Evolutionary conservation across 2,113 vertebrate species (phyloP).

Genomic region (Lonchura striata): DNA sequence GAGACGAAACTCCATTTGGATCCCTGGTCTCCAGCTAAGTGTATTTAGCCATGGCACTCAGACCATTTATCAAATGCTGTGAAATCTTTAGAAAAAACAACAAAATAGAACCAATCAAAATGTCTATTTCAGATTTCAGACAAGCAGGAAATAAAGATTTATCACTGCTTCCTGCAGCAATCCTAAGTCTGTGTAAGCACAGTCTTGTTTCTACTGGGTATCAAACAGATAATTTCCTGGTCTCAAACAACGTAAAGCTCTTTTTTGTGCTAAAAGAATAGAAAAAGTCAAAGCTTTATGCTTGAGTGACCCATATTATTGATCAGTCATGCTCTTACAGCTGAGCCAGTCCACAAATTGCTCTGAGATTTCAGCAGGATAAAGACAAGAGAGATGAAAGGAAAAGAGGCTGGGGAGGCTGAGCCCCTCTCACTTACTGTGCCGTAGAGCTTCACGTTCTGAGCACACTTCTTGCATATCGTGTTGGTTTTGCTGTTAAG

Average conservation of each 20-base stretch:
- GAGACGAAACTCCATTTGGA: not conserved
- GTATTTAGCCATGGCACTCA: not conserved
- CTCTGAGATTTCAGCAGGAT: not conserved
- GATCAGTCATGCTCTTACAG: not conserved
- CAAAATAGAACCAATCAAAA: not conserved
- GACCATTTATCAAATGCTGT: not conserved
- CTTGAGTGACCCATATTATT: not conserved
- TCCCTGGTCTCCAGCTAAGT: not conserved
- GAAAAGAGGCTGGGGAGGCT: not conserved
- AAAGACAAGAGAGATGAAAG: not conserved
- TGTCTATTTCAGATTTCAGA: not conserved
- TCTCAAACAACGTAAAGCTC: not conserved
- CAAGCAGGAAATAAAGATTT: not conserved
- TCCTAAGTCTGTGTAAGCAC: not conserved
- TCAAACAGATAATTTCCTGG: not conserved
- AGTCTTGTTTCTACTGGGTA: not conserved
- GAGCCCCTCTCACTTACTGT: conserved; percentile 69
- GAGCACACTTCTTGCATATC: conserved; percentile 83
- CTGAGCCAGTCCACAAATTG: not conserved
- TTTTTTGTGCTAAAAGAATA: not conserved
- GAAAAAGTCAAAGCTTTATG: not conserved
- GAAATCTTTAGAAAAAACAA: not conserved
- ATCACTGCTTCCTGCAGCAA: not conserved
- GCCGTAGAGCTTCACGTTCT: conserved; percentile 81
- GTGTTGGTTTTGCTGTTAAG: conserved; percentile 80